Conservation (phyloP, 2,797 vertebrate species). For the Mergus octosetaceus region DNA sequence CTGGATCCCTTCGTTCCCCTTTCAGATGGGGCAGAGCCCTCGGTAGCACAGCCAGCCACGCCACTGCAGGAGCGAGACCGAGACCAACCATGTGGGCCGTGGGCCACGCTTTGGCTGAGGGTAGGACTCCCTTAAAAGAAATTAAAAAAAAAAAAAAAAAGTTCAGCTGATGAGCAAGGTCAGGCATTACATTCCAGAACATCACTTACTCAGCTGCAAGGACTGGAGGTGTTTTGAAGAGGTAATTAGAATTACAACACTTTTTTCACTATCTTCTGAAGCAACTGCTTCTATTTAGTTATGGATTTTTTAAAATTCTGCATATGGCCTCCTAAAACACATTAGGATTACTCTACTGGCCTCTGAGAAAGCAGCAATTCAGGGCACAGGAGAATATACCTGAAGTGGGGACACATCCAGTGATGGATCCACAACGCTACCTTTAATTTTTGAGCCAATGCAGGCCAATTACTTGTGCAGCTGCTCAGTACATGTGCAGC, state of each 20-base stretch:
- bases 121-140: no score
- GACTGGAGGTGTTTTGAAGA: neutral
- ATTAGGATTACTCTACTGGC: accelerated
- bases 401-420: neutral
- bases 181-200: accelerated
- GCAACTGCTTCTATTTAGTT: neutral
- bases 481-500: neutral
- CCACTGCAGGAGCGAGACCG: neutral
- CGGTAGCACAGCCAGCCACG: no score
- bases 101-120: neutral
- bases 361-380: neutral
- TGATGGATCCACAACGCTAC: neutral
- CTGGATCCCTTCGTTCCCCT: no score
- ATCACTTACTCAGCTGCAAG: accelerated
- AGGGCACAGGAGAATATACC: no score
- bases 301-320: neutral
- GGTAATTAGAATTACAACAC: neutral
- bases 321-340: neutral
- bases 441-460: neutral
- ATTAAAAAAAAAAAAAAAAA: neutral
- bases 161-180: no score
- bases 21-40: no score
- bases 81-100: neutral
- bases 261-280: neutral
- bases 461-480: neutral